phyloP scores from a whole-genome alignment of 2,797 vertebrate genomes.

The Staurois parvus region DNA sequence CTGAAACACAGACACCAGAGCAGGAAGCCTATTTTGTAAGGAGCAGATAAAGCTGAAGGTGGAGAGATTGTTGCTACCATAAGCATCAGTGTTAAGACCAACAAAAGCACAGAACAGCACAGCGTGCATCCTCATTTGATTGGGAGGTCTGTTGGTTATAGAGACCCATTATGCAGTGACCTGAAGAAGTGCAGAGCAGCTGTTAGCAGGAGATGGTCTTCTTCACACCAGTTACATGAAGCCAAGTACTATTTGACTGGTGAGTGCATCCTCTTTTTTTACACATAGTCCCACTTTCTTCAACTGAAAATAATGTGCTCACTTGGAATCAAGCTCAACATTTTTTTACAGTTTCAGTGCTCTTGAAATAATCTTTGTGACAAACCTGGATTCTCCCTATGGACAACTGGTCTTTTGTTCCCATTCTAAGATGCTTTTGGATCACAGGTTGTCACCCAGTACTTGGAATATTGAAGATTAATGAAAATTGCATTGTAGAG shows the following conservation, averaged over 20 bases:
- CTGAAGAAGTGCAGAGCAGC: neutral
- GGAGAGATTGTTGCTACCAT: slow-evolving; percentile 23
- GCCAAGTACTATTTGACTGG: neutral
- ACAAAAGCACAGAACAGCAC: neutral
- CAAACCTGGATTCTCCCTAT: no score
- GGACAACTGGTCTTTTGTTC: no score
- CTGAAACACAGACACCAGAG: neutral
- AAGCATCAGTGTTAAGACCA: neutral
- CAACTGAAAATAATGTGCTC: no score
- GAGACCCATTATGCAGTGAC: neutral
- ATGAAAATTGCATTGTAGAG: no score
- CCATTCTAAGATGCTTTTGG: no score
- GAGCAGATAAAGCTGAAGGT: slow-evolving; percentile 17
- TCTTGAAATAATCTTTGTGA: no score
- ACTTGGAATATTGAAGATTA: no score
- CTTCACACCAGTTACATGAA: neutral
- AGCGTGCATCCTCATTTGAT: no score
- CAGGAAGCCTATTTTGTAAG: neutral
- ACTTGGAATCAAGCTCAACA: no score
- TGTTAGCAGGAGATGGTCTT: neutral
- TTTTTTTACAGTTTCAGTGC: no score
- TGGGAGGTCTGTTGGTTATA: neutral
- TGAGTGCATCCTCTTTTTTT: neutral
- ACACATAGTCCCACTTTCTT: neutral
- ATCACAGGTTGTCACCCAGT: no score